phyloP scores from a whole-genome alignment of 2,113 vertebrate species.

The Semnornis frantzii region DNA sequence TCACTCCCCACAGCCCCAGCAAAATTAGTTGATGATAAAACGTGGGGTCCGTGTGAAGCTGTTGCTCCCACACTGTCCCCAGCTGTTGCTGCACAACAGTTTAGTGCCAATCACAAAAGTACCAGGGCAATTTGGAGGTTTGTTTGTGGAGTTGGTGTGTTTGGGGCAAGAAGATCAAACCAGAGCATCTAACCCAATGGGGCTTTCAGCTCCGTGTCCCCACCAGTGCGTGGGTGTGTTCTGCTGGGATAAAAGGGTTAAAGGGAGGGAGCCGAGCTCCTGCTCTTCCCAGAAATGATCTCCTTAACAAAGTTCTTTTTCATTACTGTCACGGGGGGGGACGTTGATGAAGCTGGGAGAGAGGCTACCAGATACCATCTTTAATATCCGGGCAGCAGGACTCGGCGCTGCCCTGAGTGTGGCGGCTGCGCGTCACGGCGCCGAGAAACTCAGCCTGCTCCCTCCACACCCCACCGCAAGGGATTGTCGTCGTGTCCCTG shows the following conservation, averaged over 20 bases:
- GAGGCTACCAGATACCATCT: constrained; percentile 35
- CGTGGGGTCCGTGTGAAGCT: background rate
- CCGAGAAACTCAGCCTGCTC: background rate
- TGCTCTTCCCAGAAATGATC: background rate
- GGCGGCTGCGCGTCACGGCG: background rate
- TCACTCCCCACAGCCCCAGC: background rate
- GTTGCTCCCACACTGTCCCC: rapidly evolving
- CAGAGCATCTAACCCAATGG: rapidly evolving
- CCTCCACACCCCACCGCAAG: background rate
- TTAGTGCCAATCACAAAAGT: rapidly evolving
- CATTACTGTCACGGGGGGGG: background rate
- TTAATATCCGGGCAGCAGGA: constrained; percentile 32
- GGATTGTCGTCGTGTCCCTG: background rate
- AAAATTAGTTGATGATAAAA: rapidly evolving
- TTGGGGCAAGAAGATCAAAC: background rate
- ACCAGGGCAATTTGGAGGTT: rapidly evolving
- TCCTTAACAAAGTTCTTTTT: background rate
- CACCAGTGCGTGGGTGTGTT: background rate
- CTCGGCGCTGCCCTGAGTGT: background rate
- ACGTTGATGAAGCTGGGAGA: background rate
- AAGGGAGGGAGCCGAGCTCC: too few species aligned
- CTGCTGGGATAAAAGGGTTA: background rate
- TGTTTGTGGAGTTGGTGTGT: rapidly evolving
- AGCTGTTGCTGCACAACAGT: rapidly evolving
- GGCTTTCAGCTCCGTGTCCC: background rate